These are phyloP conservation scores for Cygnus buccinator DNA, from an alignment of 2,113 vertebrate species.

Conservation along the genomic window DNA sequence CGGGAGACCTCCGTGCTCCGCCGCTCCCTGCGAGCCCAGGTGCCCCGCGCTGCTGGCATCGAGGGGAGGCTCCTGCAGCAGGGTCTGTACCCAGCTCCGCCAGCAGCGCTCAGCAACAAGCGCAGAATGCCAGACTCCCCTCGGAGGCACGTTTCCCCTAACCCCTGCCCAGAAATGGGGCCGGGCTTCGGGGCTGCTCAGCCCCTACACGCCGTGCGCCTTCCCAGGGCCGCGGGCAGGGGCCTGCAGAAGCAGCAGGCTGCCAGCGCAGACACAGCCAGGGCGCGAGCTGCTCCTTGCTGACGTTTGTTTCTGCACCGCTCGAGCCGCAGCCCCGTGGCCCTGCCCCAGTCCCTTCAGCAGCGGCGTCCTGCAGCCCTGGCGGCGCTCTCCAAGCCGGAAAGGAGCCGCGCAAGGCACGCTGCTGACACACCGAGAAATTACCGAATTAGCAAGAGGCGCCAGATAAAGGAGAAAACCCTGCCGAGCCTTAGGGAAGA, in stretches of 20 bases:
- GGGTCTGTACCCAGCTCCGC: not conserved
- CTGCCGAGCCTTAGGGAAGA: not conserved
- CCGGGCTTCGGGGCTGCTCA: not conserved
- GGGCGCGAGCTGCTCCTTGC: not conserved
- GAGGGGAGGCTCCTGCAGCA: not conserved
- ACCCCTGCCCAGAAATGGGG: not conserved
- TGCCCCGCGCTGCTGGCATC: not conserved
- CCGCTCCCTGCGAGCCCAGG: not conserved
- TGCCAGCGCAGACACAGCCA: not conserved
- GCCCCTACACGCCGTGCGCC: not conserved
- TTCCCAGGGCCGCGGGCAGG: not conserved
- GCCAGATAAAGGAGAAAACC: not conserved
- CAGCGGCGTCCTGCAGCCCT: not conserved
- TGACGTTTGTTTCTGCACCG: fast-evolving
- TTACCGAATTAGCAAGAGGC: not conserved
- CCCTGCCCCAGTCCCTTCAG: not conserved
- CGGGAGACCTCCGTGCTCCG: not conserved
- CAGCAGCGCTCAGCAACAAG: not conserved
- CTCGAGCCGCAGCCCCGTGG: not conserved
- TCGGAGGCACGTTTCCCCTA: fast-evolving
- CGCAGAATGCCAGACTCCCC: fast-evolving
- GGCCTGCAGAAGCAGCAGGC: not conserved
- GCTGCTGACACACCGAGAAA: fast-evolving
- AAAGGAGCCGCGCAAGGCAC: not conserved
- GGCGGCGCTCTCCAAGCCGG: fast-evolving